Evolutionary conservation across 2,888 invertebrate genomes (phyloP).

Genomic region (Sinelater perroti): DNA sequence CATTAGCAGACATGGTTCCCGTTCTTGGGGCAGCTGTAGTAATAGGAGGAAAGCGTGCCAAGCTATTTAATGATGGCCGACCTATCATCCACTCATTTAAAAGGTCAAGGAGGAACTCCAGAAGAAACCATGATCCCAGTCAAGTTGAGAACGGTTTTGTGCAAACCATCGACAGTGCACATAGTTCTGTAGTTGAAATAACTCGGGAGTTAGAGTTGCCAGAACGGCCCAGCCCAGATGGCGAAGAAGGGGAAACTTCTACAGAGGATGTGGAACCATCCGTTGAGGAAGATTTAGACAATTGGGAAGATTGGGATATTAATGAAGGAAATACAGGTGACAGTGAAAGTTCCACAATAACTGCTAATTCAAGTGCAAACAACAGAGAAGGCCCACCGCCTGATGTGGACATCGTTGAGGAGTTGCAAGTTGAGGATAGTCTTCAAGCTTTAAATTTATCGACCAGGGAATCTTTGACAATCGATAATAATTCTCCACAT

Average conservation of each 20-base stretch:
- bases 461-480: conserved; percentile 7
- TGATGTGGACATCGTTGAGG: neutral
- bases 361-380: neutral
- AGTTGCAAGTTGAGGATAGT: conserved; percentile 51
- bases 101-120: conserved; percentile 35
- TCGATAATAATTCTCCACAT: neutral
- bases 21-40: conserved; percentile 86
- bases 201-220: conserved; percentile 66
- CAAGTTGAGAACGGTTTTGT: neutral
- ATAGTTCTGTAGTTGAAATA: conserved; percentile 48
- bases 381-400: neutral
- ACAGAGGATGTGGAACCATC: conserved; percentile 59
- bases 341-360: neutral
- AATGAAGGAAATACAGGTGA: conserved; percentile 44
- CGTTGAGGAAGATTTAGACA: conserved; percentile 70
- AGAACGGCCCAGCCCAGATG: conserved; percentile 83
- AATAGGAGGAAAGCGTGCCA: conserved; percentile 82
- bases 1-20: conserved; percentile 85
- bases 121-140: conserved; percentile 27
- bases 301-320: conserved; percentile 86
- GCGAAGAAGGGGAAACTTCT: conserved; percentile 75
- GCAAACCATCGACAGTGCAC: conserved; percentile 5
- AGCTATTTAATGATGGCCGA: conserved; percentile 85
- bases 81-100: conserved; percentile 63
- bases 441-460: conserved; percentile 10